Base-by-base conservation (phyloP, 2,797 vertebrate species). In the Lateolabrax maculatus region DNA sequence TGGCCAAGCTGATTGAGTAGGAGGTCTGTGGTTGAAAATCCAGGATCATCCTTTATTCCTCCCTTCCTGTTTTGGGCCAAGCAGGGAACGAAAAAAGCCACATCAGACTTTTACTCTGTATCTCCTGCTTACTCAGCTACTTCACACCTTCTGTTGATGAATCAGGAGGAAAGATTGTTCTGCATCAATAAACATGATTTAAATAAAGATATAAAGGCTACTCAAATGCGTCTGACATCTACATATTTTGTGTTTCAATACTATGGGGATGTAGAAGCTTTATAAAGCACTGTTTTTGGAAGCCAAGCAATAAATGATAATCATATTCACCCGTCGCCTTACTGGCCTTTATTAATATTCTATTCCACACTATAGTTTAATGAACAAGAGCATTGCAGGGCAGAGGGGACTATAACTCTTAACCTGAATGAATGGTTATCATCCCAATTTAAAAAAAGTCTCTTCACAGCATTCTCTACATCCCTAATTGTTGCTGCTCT, bases 161-260 rank as follows among this genome's bases (percentile, higher is more conserved):
- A 82, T 85, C 69, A 43, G 77, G 66, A 64, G 51, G 8, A 18
- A 70, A 49, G 61, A 62, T 46, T 49, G 79, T 79, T 79, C 74
- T 79, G 71, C 75, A 87, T 89, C 61, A 71, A 87, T 88, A 89
- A 87, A 84, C 77, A 82, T 53, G 62, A 86, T 86, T 85, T 85
- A 85, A 75, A 83, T 83, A 75, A 76, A 80, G 78, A 72, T 81
- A 65, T 69, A 80, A 77, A 71, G 62, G 57, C 39, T 44, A 66
- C 87, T 89, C 67, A 81, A 25, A 81, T 75, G 52, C 5, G 1
- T 57, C 58, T 67, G 61, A 73, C 60, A 31, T 71, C 62, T 51
- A 52, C 76, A 62, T 84, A 78, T 75, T 75, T n/a, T 39, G 29
- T 64, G 57, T 56, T 41, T 81, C 52, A 69, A 75, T 65, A 75